Evolutionary conservation across 2,888 invertebrate genomes (phyloP), one percentile per base, ranked within the genome.

Genomic region (Prosapia bicincta): DNA sequence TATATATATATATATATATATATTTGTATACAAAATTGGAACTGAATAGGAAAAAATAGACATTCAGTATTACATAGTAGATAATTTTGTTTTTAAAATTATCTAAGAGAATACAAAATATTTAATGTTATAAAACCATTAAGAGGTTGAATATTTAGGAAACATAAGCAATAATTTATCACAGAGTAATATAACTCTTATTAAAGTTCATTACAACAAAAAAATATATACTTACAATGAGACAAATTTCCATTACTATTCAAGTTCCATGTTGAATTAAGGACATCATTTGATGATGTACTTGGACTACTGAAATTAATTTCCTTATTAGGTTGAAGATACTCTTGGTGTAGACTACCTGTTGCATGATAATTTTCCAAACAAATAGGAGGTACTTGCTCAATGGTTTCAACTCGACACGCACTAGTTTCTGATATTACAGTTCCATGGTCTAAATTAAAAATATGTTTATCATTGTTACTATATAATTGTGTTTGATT

Each of bases 401-500:
- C 32, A 30, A 68, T 54, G 15, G 74, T 74, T 13, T 74, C 74
- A 30, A 74, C 74, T 7, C 74, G 74, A 30, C 74, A 74, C 24
- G 69, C 54, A 69, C 69, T 74, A 24, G 74, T 74, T 66, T 74
- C 74, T 15, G 74, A 74, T 1, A 74, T 69, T 65, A 74, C 74
- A 10, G 74, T 69, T 0, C 69, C 74, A 20, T 74, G 74, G 25
- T 74, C 74, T 69, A 74, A 69, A 30, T 74, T 74, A 66, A 65
- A 74, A 6, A 69, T 69, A 32, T 69, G 69, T 25, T 69, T 26
- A 26, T 74, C 74, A 24, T 23, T 20, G n/a, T 67, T 69, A 26
- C 10, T 43, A 20, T 54, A 54, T 54, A 20, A 54, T 20, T 54
- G 54, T 6, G 38, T 38, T 38, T 38, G 6, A 54, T 54, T 54